These are phyloP conservation scores for Penaeus japonicus DNA, from an alignment of 1,140 invertebrate genomes.

Conservation along the genomic window DNA sequence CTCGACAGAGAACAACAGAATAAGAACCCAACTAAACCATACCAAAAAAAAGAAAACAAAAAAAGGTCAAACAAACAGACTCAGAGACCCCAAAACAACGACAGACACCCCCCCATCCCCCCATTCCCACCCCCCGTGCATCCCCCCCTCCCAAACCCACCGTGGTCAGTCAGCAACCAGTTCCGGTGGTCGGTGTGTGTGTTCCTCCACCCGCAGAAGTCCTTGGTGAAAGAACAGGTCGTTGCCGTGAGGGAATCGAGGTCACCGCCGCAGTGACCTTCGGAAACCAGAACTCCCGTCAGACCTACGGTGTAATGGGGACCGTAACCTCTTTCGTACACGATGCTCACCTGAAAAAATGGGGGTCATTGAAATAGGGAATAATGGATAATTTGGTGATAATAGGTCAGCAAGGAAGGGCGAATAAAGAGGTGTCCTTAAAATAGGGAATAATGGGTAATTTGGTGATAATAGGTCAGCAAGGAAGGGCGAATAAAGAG, in stretches of 20 bases:
- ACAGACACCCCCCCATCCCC: neutral
- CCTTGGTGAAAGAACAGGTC: slow-evolving; percentile 22
- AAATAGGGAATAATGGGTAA: too few species aligned
- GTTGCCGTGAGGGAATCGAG: neutral
- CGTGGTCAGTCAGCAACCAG: slow-evolving; percentile 32
- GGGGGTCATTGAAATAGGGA: too few species aligned
- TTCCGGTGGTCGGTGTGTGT: slow-evolving; percentile 38
- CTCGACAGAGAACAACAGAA: too few species aligned
- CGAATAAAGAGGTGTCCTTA: too few species aligned
- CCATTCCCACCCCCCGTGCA: neutral
- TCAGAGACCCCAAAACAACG: too few species aligned
- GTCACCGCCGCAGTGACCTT: neutral
- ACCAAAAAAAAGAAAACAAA: too few species aligned
- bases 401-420: too few species aligned
- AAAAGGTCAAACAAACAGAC: too few species aligned
- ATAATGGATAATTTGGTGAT: too few species aligned
- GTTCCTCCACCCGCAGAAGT: slow-evolving; percentile 45
- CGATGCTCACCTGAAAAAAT: neutral
- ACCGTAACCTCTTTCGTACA: slow-evolving; percentile 38
- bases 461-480: too few species aligned
- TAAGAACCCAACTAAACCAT: too few species aligned
- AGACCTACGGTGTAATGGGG: slow-evolving; percentile 32
- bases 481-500: too few species aligned
- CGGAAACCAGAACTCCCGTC: neutral
- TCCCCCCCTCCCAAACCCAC: neutral